Percentiles rank a stretch among this genome's conserved stretches.
These are phyloP conservation scores for Proterorhinus semilunaris DNA, from an alignment of 2,113 vertebrate genomes.

Conservation along the genomic window DNA sequence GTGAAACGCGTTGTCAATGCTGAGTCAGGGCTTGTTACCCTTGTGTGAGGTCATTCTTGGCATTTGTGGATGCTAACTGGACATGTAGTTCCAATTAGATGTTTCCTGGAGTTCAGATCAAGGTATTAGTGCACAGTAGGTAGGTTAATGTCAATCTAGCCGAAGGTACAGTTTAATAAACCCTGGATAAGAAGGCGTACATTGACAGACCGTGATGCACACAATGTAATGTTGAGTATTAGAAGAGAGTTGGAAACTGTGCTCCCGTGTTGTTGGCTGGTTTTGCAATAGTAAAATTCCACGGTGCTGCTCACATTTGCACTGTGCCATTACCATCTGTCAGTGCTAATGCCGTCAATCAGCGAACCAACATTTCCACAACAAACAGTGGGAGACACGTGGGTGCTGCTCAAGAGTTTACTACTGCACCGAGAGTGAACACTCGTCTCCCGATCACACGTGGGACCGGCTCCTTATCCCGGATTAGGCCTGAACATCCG, in stretches of 20 bases:
- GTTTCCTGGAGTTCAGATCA: neutral
- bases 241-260: too few species aligned
- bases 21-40: slow-evolving; percentile 11
- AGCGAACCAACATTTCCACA: slow-evolving; percentile 32
- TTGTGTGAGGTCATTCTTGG: neutral
- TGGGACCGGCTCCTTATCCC: neutral
- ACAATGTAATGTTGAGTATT: neutral
- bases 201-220: neutral
- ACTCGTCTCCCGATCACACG: neutral
- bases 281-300: slow-evolving; percentile 12
- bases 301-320: neutral
- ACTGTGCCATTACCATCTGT: neutral
- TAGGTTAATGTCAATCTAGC: neutral
- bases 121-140: too few species aligned
- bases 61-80: neutral
- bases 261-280: neutral
- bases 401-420: slow-evolving; percentile 4
- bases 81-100: neutral
- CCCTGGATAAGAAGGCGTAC: neutral
- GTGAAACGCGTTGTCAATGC: slow-evolving; percentile 21
- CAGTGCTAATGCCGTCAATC: slow-evolving; percentile 6
- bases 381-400: slow-evolving; percentile 42
- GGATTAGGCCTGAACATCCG: neutral
- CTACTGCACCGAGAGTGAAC: slow-evolving; percentile 2
- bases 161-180: neutral